Base-by-base conservation (phyloP, 1,140 invertebrate genomes). In the Gryllus bimaculatus region DNA sequence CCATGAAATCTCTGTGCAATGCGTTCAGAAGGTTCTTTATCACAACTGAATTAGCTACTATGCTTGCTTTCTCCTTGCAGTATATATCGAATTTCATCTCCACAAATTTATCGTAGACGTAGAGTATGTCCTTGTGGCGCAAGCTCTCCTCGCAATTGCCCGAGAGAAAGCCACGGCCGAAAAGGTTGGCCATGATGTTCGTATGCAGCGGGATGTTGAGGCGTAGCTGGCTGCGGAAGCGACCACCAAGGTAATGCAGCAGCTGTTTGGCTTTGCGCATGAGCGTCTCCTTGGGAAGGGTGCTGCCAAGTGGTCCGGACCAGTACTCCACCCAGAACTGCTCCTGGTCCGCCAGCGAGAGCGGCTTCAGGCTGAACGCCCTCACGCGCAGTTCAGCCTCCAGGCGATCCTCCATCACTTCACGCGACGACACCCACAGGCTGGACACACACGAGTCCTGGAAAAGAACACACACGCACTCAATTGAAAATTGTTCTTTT, bases 1-100 rank as follows among this genome's bases (percentile, higher is more conserved):
- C 20, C 13, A 75, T 75, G 47, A 75, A 75, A 21, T 26, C 20
- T 75, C n/a, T 75, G 10, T 75, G 8, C 74, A 75, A 20, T 75
- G 20, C 47, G 10, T 75, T 10, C 10, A 10, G 20, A 6, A 26
- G 10, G 47, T 47, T 21, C 47, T 47, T 75, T 13, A 47, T 26
- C 12, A 47, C 74, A 10, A 47, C 74, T 2, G 1, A 5, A 6
- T 21, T 26, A 6, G 12, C 47, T 12, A 13, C 20, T 12, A 21
- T 26, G 20, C n/a, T 75, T 0, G 74, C 74, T 47, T 75, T 75
- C 10, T 75, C 20, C 12, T 20, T 10, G 20, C 10, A 10, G 47
- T 75, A 75, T 75, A 75, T 47, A 75, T 75, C 47, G 6, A 26
- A 47, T 47, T 75, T 75, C 20, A 13, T 20, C 10, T 75, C 74